phyloP scores from a whole-genome alignment of 2,797 vertebrate species.

The Microcaecilia unicolor region DNA sequence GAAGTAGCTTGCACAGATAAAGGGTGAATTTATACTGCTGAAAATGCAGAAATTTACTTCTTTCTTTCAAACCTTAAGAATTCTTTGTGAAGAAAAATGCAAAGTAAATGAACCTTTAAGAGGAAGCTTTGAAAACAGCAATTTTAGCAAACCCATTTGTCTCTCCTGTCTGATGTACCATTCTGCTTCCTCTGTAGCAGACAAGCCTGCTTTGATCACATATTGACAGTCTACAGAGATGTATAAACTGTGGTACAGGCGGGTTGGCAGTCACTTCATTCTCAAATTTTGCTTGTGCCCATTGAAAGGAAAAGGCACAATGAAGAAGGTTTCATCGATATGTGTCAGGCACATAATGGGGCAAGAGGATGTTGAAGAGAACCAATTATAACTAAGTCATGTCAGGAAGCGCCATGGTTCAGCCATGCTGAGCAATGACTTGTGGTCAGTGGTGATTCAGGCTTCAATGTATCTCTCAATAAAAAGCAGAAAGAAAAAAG shows the following conservation, averaged over 20 bases:
- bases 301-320: slow-evolving; percentile 39
- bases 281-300: slow-evolving; percentile 45
- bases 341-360: slow-evolving; percentile 46
- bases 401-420: neutral
- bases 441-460: neutral
- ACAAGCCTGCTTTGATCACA: slow-evolving; percentile 9
- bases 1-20: no score
- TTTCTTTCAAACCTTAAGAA: no score
- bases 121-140: no score
- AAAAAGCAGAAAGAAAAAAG: no score
- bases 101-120: no score
- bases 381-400: slow-evolving; percentile 21
- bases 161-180: neutral
- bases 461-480: no score
- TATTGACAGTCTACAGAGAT: slow-evolving; percentile 37
- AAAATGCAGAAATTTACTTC: no score
- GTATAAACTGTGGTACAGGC: slow-evolving; percentile 45
- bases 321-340: slow-evolving; percentile 42
- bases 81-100: no score
- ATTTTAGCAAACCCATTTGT: slow-evolving; percentile 17
- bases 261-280: slow-evolving; percentile 43
- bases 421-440: neutral
- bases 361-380: slow-evolving; percentile 37
- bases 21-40: no score
- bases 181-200: slow-evolving; percentile 19